Evolutionary conservation across 2,888 invertebrate genomes (phyloP), one percentile per base, ranked within the genome.

Genomic region (Auanema sp.): DNA sequence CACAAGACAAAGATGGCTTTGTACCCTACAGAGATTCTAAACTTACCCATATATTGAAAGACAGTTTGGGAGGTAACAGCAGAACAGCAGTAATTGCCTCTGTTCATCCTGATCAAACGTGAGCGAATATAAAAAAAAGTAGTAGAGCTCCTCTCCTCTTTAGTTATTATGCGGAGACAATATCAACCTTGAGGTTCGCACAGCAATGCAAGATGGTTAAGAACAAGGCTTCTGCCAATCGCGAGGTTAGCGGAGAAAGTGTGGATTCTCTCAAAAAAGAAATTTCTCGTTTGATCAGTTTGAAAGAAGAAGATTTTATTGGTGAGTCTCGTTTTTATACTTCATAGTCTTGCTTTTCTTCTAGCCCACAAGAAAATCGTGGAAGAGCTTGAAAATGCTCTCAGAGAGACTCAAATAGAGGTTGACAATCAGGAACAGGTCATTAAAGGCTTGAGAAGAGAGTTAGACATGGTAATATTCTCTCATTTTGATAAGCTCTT

Each of bases 61-160:
- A 86, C 72, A 85, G 85, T 2, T 75, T 86, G 3, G 86, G 86
- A 52, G 86, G 86, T 12, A 86, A 85, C 72, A 83, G 85, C 4
- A 83, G 84, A 64, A 85, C 86, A 8, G 83, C 81, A 42, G 84
- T 86, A 42, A 82, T 86, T 44, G 85, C 85, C 8, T 85, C 85
- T 68, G 78, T 85, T 10, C 86, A 86, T 74, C 84, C 85, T 16
- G 84, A 84, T 40, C 70, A 79, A 18, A 84, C 77, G 84, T 85
- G 76, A 76, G 81, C 72, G 18, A 23, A 43, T 10, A 16, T 42
- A 8, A 33, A 24, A 24, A 24, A 42, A 54, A 23, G 14, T n/a
- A 2, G 24, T 23, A 8, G 3, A 52, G 18, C 8, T 21, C 49
- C 40, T 47, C 1, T 55, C 2, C 50, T 52, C 71, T 76, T 8